Evolutionary conservation across 1,140 invertebrate genomes (phyloP).

Genomic region (Mycetomoellerius zeteki): DNA sequence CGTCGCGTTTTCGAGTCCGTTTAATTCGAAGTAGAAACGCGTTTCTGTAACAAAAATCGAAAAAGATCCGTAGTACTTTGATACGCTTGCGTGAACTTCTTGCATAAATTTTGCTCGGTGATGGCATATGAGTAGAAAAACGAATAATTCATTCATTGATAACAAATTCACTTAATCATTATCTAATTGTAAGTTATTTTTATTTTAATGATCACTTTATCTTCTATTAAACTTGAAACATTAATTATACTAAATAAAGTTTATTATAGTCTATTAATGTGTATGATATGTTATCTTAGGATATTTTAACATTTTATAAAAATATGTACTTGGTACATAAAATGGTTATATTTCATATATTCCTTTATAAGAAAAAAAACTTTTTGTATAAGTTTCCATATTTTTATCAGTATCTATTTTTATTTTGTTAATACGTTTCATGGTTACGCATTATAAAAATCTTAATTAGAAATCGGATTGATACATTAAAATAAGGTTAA

Average conservation of each 20-base stretch:
- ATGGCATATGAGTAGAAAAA: neutral
- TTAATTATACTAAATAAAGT: neutral
- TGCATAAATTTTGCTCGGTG: neutral
- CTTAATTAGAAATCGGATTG: conserved; percentile 59
- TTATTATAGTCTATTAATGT: neutral
- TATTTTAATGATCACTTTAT: neutral
- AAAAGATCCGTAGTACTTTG: neutral
- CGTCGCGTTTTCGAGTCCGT: conserved; percentile 42
- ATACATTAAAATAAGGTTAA: conserved; percentile 37
- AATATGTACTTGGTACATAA: neutral
- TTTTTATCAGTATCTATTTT: neutral
- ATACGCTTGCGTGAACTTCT: neutral
- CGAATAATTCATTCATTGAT: neutral
- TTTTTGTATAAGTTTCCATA: neutral
- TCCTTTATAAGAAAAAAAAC: neutral
- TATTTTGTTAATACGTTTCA: neutral
- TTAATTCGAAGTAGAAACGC: neutral
- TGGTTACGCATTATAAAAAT: neutral
- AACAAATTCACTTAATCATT: neutral
- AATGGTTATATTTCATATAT: neutral
- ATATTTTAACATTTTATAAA: neutral
- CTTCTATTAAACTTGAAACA: neutral
- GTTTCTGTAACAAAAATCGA: neutral
- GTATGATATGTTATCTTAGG: neutral
- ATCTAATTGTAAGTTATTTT: neutral